These are phyloP conservation scores for Unio delphinus DNA, from an alignment of 2,888 invertebrate genomes.

Conservation along the genomic window DNA sequence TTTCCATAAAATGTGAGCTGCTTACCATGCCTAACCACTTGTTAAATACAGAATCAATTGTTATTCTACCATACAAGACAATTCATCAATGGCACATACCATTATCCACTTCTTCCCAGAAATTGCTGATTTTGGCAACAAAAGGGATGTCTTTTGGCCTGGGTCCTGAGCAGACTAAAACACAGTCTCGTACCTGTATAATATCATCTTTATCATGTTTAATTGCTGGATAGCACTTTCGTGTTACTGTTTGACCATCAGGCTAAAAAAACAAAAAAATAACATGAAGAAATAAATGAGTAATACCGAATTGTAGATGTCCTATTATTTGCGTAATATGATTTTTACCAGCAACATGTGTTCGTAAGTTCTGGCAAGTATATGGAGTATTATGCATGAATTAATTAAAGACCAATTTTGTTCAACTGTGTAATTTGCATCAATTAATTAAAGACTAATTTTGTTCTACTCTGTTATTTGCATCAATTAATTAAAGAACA, in stretches of 20 bases:
- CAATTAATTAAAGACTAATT: no score
- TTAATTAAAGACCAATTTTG: no score
- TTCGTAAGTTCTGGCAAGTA: no score
- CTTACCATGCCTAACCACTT: no score
- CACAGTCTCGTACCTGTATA: conserved; percentile 90
- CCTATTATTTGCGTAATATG: no score
- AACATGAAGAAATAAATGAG: conserved; percentile 1
- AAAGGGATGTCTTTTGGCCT: conserved; percentile 90
- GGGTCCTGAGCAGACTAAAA: conserved; percentile 88
- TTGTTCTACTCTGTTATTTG: no score
- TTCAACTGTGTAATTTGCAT: no score
- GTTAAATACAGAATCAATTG: no score
- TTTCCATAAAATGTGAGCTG: no score
- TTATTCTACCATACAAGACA: not conserved
- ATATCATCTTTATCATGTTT: conserved; percentile 88
- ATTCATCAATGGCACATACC: conserved; percentile 75
- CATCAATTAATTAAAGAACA: no score
- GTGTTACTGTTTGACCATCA: conserved; percentile 81
- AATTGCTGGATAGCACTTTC: conserved; percentile 92
- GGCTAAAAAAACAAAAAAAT: conserved; percentile 74
- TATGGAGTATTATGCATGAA: no score
- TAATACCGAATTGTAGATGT: not conserved
- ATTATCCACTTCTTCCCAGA: conserved; percentile 95
- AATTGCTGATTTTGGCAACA: conserved; percentile 92
- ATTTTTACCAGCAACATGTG: no score